Base-by-base conservation (phyloP, 2,797 vertebrate genomes). In the Acestrorhynchus altus region DNA sequence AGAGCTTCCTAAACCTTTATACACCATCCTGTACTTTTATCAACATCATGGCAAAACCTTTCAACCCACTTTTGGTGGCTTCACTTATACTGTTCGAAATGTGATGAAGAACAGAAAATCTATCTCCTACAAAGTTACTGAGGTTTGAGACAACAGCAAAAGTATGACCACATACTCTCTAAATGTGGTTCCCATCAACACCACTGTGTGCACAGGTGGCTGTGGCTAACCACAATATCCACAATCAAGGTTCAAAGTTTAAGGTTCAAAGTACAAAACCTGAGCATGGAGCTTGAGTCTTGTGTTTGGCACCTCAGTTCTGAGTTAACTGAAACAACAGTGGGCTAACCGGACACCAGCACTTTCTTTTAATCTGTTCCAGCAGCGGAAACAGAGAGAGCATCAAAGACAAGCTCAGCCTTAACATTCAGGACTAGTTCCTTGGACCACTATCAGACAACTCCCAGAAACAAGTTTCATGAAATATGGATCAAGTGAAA, bases 401-500 rank as follows among this genome's bases (percentile, higher is more conserved):
- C 44, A 75, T 74, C 40, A 83, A 85, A 79, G 44, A 72, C 60
- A 39, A 20, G 49, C 76, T 73, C 24, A 68, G 56, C 63, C 61
- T 61, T 71, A 69, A 72, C 57, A 80, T 77, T 75, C 61, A 64
- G 47, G 35, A 56, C 44, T 49, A 26, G n/a, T 72, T 51, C 70
- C 54, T 68, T 83, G 77, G 69, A 85, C 44, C 26, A 40, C 22
- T 76, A 82, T 80, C 72, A 73, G 52, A 78, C 44, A 67, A 67
- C 26, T 76, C 26, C 46, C 8, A 75, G 51, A 72, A 74, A 71
- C 42, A 54, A 18, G 7, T 73, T 77, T 76, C 69, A 82, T 78
- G 46, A 86, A 86, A 86, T 71, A 81, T 74, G 70, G 70, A 84
- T 84, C 24, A 68, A 71, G 66, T 74, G 51, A 76, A 76, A 80